Percentiles rank a stretch among this genome's conserved stretches.
Evolutionary conservation across 2,797 vertebrate genomes (phyloP).

Genomic region (Tachyglossus aculeatus): DNA sequence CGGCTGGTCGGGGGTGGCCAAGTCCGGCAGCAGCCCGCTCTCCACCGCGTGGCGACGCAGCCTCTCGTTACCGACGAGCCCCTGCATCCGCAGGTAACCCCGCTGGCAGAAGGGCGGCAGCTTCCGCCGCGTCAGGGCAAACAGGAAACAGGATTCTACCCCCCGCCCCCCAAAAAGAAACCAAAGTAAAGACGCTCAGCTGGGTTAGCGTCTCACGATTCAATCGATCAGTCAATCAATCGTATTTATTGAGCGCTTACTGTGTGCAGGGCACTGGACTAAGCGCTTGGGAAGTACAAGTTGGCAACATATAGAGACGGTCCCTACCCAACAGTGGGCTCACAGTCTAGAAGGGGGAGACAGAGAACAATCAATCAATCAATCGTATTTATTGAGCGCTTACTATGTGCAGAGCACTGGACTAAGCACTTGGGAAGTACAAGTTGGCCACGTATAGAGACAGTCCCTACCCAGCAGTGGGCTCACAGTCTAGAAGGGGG

Average conservation of each 20-base stretch:
- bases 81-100: constrained; percentile 83
- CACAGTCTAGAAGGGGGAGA: too few species aligned
- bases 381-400: too few species aligned
- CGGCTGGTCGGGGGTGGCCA: background rate
- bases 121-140: constrained; percentile 82
- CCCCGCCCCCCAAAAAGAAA: background rate
- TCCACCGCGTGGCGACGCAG: constrained; percentile 60
- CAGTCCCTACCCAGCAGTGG: too few species aligned
- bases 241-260: background rate
- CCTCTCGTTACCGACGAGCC: constrained; percentile 71
- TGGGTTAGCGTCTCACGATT: background rate
- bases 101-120: constrained; percentile 89
- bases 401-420: too few species aligned
- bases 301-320: too few species aligned
- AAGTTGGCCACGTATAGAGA: too few species aligned
- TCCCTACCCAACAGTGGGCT: too few species aligned
- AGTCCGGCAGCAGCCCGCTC: constrained; percentile 63
- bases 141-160: constrained; percentile 91
- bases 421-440: too few species aligned
- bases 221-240: background rate
- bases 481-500: too few species aligned
- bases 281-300: background rate
- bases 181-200: background rate
- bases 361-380: too few species aligned
- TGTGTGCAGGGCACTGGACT: background rate